Evolutionary conservation across 2,888 invertebrate genomes (phyloP).

Genomic region (Polietes domitor): DNA sequence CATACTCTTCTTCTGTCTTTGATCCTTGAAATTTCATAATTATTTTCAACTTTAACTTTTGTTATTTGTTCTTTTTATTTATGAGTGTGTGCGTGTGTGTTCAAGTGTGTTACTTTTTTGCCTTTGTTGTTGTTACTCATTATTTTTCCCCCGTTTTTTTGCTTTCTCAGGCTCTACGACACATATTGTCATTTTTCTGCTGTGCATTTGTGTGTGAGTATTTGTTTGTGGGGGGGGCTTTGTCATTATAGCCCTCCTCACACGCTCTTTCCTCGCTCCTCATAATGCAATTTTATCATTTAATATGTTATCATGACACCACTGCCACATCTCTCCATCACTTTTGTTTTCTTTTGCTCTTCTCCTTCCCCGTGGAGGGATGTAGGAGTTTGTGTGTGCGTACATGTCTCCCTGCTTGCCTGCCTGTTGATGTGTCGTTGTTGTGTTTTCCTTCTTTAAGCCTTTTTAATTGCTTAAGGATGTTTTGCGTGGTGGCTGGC

Average conservation of each 20-base stretch:
- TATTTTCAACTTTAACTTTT: conserved; percentile 32
- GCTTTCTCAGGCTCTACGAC: not conserved
- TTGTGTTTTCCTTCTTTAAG: conserved; percentile 27
- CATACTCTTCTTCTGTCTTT: not conserved
- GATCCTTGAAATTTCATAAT: conserved; percentile 20
- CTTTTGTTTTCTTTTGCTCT: not conserved
- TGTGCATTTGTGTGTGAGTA: not conserved
- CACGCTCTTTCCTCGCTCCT: no score
- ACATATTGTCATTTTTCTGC: conserved; percentile 16
- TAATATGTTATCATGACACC: conserved; percentile 37
- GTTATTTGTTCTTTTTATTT: not conserved
- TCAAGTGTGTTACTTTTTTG: conserved; percentile 3
- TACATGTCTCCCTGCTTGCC: no score
- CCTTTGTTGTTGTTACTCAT: not conserved
- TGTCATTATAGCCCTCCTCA: not conserved
- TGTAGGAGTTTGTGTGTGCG: no score
- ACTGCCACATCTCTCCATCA: not conserved
- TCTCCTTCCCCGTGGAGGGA: not conserved
- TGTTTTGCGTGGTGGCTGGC: conserved; percentile 10
- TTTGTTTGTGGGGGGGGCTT: not conserved
- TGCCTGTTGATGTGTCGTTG: not conserved
- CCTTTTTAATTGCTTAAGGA: conserved; percentile 58
- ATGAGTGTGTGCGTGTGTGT: not conserved
- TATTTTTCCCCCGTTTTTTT: not conserved
- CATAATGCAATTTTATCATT: conserved; percentile 41